Evolutionary conservation across 2,888 invertebrate species (phyloP).

Genomic region (Erannis defoliaria): DNA sequence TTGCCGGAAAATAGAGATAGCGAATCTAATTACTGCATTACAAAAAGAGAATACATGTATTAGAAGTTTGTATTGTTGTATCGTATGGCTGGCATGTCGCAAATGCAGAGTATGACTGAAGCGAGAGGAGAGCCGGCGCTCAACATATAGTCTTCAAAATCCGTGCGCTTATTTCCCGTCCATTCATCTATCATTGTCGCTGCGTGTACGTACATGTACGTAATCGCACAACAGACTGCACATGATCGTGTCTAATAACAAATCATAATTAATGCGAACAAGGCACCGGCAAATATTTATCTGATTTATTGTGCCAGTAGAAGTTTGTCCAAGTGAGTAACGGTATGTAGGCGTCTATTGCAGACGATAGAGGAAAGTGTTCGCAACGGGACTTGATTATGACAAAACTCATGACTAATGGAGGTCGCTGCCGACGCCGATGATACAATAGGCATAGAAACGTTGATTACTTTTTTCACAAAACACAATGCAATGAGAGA

Average conservation of each 20-base stretch:
- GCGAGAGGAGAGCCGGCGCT: too few relatives aligned
- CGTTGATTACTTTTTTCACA: constrained; percentile 31
- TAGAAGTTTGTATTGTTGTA: too few relatives aligned
- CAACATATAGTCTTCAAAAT: too few relatives aligned
- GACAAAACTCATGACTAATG: constrained; percentile 68
- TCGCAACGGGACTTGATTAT: constrained; percentile 74
- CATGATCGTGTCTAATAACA: constrained; percentile 33
- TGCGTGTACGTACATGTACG: too few relatives aligned
- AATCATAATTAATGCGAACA: constrained; percentile 31
- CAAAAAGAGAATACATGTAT: too few relatives aligned
- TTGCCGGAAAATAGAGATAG: too few relatives aligned
- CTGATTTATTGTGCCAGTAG: constrained; percentile 32
- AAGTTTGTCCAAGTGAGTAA: constrained; percentile 50
- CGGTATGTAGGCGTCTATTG: constrained; percentile 40
- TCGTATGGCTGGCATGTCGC: too few relatives aligned
- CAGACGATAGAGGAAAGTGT: constrained; percentile 65
- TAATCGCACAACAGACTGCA: constrained; percentile 1
- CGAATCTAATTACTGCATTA: too few relatives aligned
- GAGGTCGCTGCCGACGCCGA: constrained; percentile 59
- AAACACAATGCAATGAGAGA: constrained; percentile 27
- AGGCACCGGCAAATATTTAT: constrained; percentile 47
- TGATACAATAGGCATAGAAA: constrained; percentile 45
- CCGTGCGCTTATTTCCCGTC: too few relatives aligned
- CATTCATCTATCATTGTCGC: too few relatives aligned
- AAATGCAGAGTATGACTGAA: too few relatives aligned